These are phyloP conservation scores for Acleris laterana DNA, from an alignment of 2,888 invertebrate species.

Conservation along the genomic window DNA sequence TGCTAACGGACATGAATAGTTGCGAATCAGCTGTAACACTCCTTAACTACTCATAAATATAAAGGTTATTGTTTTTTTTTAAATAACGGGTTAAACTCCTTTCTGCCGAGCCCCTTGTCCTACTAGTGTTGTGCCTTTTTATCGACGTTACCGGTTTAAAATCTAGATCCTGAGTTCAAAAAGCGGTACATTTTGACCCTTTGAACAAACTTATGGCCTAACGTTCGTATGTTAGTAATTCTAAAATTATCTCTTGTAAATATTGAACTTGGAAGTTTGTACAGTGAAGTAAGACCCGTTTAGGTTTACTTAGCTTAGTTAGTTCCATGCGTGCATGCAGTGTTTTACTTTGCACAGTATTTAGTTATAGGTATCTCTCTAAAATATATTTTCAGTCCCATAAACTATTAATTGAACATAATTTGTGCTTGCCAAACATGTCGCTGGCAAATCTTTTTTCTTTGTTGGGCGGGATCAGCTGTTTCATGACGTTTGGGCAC, in stretches of 20 bases:
- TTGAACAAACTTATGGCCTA: slow-evolving; percentile 17
- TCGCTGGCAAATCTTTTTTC: neutral
- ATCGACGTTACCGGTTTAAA: slow-evolving; percentile 43
- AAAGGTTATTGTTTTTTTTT: slow-evolving; percentile 16
- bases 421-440: no score
- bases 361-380: no score
- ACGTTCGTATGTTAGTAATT: slow-evolving; percentile 9
- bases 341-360: neutral
- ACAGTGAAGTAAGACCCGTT: slow-evolving; percentile 14
- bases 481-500: slow-evolving; percentile 26
- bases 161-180: slow-evolving; percentile 17
- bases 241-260: slow-evolving; percentile 17
- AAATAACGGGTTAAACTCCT: slow-evolving; percentile 30
- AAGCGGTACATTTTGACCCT: slow-evolving; percentile 23
- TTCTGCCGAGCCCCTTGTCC: slow-evolving; percentile 39
- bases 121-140: slow-evolving; percentile 44
- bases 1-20: neutral
- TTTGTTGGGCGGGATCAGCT: slow-evolving; percentile 20
- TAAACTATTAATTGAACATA: no score
- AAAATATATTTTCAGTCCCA: no score
- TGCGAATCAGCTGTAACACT: slow-evolving; percentile 23
- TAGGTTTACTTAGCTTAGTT: slow-evolving; percentile 9
- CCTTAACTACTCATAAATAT: neutral
- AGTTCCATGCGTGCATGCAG: neutral
- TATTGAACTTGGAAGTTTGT: slow-evolving; percentile 8